Evolutionary conservation across 2,888 invertebrate species (phyloP).

Genomic region (Drosophila cracens): DNA sequence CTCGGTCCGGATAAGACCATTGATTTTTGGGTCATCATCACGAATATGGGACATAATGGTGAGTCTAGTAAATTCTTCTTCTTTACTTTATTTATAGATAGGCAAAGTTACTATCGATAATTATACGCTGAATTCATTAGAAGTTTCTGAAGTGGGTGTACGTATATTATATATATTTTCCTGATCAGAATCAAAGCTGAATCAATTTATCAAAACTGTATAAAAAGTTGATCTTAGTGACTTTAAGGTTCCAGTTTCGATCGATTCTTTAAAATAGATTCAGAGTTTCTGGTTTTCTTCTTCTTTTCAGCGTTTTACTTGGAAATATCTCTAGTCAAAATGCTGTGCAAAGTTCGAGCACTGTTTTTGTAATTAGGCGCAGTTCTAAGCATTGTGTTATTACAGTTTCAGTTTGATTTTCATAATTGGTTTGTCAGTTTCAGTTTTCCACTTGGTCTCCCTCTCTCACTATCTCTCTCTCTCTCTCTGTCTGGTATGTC

Average conservation of each 20-base stretch:
- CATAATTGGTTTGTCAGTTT: slow-evolving; percentile 7
- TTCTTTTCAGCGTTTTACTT: background rate
- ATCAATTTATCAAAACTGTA: no score
- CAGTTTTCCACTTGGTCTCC: background rate
- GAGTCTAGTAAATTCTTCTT: slow-evolving; percentile 83
- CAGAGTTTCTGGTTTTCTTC: background rate
- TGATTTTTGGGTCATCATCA: slow-evolving; percentile 98
- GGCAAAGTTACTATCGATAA: background rate
- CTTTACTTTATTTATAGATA: accelerated
- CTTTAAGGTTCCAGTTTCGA: no score
- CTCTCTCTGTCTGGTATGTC: background rate
- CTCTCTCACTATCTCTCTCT: background rate
- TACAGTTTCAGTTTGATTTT: background rate
- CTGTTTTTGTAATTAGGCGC: background rate
- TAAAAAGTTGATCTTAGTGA: no score
- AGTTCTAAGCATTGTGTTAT: background rate
- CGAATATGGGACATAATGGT: slow-evolving; percentile 95
- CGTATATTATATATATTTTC: no score
- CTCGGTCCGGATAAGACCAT: slow-evolving; percentile 97
- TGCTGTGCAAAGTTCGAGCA: background rate
- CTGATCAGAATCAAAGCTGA: no score
- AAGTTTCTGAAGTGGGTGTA: no score
- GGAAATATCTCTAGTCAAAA: background rate
- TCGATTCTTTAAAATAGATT: background rate
- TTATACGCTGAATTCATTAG: no score